phyloP scores from a whole-genome alignment of 1,140 invertebrate genomes.

The Meteorus sp. region DNA sequence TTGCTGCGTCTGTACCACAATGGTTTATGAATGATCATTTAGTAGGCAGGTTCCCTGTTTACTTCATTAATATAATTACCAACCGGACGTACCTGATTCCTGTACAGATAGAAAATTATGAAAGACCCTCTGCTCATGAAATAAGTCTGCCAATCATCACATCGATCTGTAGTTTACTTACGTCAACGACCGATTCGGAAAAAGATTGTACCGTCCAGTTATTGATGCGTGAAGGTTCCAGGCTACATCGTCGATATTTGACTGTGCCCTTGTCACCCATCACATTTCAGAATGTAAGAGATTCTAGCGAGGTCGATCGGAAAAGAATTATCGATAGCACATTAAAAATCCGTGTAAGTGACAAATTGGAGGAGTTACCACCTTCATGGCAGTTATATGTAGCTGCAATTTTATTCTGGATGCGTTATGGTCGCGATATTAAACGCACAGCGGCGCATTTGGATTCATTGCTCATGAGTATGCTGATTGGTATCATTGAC shows the following conservation, averaged over 20 bases:
- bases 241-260: constrained; percentile 31
- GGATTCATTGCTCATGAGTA: constrained; percentile 64
- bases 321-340: constrained; percentile 56
- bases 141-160: constrained; percentile 67
- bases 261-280: constrained; percentile 43
- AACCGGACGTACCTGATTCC: constrained; percentile 68
- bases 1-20: constrained; percentile 50
- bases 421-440: constrained; percentile 55
- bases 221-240: constrained; percentile 43
- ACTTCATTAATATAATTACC: constrained; percentile 69
- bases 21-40: constrained; percentile 70
- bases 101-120: constrained; percentile 75
- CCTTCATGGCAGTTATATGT: constrained; percentile 66
- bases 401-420: constrained; percentile 69
- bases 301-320: constrained; percentile 34
- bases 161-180: constrained; percentile 69
- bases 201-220: constrained; percentile 46
- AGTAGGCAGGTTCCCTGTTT: constrained; percentile 62
- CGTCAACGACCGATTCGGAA: constrained; percentile 33
- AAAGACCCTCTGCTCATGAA: constrained; percentile 62
- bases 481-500: constrained; percentile 67
- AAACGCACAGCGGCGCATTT: constrained; percentile 59
- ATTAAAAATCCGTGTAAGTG: constrained; percentile 49
- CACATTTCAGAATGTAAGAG: constrained; percentile 48
- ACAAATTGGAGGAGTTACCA: constrained; percentile 59